Evolutionary conservation across 2,797 vertebrate species (phyloP), one percentile per base, ranked within the genome.

Genomic region (Ciconia nigra): DNA sequence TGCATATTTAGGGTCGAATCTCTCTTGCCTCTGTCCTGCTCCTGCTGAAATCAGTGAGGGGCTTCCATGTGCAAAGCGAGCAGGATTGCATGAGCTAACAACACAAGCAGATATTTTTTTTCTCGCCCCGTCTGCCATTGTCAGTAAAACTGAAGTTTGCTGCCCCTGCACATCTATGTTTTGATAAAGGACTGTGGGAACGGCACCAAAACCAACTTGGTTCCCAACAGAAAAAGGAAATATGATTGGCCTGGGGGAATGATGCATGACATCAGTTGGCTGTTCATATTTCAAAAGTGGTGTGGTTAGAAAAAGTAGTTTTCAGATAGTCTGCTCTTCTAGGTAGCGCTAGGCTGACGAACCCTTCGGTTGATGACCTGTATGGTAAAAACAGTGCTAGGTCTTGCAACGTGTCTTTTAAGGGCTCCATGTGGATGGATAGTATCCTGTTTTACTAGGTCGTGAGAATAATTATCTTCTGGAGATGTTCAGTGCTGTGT

Each of bases 381-480:
- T 15, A 2, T 6, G 77, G 26, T 61, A 20, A 61, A 35, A 33
- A 5, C 61, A 69, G 78, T 7, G 26, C 61, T 16, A 25, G 44
- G 13, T n/a, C 22, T 55, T 78, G 59, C 71, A 39, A 6, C 33
- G 28, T 51, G 59, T 18, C 55, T 47, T 57, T 10, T 7, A 39
- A 62, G 71, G 54, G 31, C 78, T 93, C 42, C 14, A 0, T 3
- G 25, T 39, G 59, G 41, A 31, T 49, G 65, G 44, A 5, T 49
- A 44, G 55, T 4, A 6, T 2, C 11, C 9, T 7, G 3, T 51
- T 51, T 61, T 11, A 7, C 33, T 9, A 11, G 41, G 15, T 2
- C 15, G 37, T 16, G 41, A 77, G 63, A 35, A 33, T 25, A 47
- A 59, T 47, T 26, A 16, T 49, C 19, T n/a, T 21, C 11, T n/a